Base-by-base conservation (phyloP, 1,140 invertebrate genomes). In the Protaetia brevitarsis region DNA sequence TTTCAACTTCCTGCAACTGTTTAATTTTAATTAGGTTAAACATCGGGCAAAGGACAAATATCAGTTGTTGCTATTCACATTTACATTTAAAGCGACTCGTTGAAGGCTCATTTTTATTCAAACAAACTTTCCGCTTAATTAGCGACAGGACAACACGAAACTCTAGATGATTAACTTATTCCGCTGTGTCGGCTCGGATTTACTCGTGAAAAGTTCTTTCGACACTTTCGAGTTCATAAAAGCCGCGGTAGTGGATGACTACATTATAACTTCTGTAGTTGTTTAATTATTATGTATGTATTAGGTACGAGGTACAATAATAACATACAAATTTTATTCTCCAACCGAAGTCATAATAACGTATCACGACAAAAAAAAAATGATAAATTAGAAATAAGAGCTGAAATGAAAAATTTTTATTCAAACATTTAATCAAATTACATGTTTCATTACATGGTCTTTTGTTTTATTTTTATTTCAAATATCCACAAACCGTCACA, bases 1-100 rank as follows among this genome's bases (percentile, higher is more conserved):
- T 8, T 5, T 23, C 31, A 11, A 34, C 5, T 23, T 51, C 19
- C 19, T 8, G 41, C 11, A 8, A 16, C 19, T 51, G 19, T 23
- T 51, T 19, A 51, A 51, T 51, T 51, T 51, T 51, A 51, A 51
- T 51, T 51, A 51, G 41, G 41, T 23, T 51, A 51, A 51, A 23
- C 41, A 51, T 5, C 41, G 26, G 5, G 26, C 41, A 19, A 51
- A 51, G 19, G 16, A 23, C 2, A 16, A 51, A 51, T 51, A 51
- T 8, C 19, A 51, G 41, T 7, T 51, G 13, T 51, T 23, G 19
- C 41, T 23, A 51, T 51, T 51, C 19, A 51, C 37, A 45, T 45
- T 45, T 45, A 45, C 41, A 51, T 51, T 51, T 51, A 19, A 16
- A 51, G 19, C 41, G 41, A n/a, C 3, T 11, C 13, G 16, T 11